Conservation (phyloP, 2,113 vertebrate species). For the Hippopotamus amphibius region DNA sequence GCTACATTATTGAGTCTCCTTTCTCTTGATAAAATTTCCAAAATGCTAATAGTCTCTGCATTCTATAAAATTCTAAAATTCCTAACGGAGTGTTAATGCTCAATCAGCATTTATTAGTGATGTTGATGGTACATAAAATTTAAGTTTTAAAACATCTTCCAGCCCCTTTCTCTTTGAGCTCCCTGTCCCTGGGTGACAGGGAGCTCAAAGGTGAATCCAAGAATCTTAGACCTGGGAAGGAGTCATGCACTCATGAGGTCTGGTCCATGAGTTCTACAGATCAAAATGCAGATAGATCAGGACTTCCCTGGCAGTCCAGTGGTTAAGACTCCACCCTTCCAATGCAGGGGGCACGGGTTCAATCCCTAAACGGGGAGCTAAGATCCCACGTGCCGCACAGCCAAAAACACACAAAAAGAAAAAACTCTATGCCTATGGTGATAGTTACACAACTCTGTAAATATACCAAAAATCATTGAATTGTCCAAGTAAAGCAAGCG, state of each 20-base stretch:
- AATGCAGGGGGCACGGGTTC: no score
- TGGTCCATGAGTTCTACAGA: not conserved
- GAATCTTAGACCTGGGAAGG: not conserved
- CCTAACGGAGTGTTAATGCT: not conserved
- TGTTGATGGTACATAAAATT: not conserved
- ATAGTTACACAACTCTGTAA: no score
- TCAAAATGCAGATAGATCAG: not conserved
- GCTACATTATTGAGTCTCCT: not conserved
- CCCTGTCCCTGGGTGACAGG: not conserved
- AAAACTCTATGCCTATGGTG: no score
- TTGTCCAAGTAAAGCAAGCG: no score
- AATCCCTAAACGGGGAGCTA: no score
- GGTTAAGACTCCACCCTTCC: no score
- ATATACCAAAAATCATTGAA: no score
- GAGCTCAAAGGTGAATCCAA: not conserved
- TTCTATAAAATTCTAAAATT: constrained; percentile 8
- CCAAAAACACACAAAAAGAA: no score
- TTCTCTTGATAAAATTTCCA: not conserved
- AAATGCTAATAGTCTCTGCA: not conserved
- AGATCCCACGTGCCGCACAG: no score
- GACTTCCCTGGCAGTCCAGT: not conserved
- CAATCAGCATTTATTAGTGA: not conserved
- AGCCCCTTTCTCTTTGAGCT: not conserved
- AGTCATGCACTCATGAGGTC: not conserved
- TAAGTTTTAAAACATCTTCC: not conserved